phyloP scores from a whole-genome alignment of 2,888 invertebrate genomes.

The Esperia sulphurella region DNA sequence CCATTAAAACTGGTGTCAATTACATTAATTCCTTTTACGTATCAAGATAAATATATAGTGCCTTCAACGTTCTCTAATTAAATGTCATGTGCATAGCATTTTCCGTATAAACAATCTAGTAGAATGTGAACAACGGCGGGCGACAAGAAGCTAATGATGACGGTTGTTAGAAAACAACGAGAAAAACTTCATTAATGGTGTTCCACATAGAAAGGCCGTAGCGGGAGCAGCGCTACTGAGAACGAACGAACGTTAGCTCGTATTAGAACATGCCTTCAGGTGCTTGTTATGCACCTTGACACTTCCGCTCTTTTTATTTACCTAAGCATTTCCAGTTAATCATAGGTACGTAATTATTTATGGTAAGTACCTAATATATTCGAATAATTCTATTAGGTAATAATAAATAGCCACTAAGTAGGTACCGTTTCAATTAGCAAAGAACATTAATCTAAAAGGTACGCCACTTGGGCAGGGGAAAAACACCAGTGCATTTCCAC shows the following conservation, averaged over 20 bases:
- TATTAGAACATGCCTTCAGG: slow-evolving; percentile 1
- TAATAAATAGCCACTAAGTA: no score
- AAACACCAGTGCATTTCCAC: slow-evolving; percentile 20
- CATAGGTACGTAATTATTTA: no score
- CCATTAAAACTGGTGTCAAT: slow-evolving; percentile 73
- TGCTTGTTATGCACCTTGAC: not conserved
- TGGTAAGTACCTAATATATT: no score
- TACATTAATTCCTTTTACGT: slow-evolving; percentile 67
- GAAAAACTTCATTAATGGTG: slow-evolving; percentile 35
- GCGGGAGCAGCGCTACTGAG: not conserved
- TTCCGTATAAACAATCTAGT: slow-evolving; percentile 52
- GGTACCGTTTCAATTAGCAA: not conserved
- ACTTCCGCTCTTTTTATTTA: not conserved
- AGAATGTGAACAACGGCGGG: slow-evolving; percentile 47
- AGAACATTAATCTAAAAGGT: slow-evolving; percentile 26
- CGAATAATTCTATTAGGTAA: no score
- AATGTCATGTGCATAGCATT: slow-evolving; percentile 57
- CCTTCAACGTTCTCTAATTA: slow-evolving; percentile 55
- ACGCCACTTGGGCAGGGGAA: slow-evolving; percentile 7
- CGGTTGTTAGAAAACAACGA: slow-evolving; percentile 32
- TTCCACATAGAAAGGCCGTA: slow-evolving; percentile 23
- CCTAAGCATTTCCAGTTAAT: no score
- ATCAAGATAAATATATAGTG: slow-evolving; percentile 53
- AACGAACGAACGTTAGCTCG: slow-evolving; percentile 1
- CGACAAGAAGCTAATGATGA: slow-evolving; percentile 33